phyloP scores from a whole-genome alignment of 1,140 invertebrate genomes.

The Atta texana region DNA sequence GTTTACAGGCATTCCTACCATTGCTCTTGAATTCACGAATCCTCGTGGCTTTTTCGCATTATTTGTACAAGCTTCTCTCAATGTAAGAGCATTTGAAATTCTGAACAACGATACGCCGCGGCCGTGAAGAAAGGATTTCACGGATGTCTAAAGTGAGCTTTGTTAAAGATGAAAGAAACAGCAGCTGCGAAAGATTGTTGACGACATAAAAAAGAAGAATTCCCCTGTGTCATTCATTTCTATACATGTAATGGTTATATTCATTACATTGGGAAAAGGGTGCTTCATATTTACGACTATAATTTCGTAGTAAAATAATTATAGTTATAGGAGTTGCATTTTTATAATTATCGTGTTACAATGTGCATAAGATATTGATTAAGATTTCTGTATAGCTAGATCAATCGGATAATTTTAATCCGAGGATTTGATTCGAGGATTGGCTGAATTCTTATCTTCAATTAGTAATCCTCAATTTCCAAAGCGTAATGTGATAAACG shows the following conservation, averaged over 20 bases:
- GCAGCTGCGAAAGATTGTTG: not conserved
- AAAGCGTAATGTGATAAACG: too few relatives aligned
- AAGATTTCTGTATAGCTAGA: too few relatives aligned
- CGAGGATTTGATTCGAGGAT: too few relatives aligned
- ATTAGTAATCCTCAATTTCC: too few relatives aligned
- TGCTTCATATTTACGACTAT: too few relatives aligned
- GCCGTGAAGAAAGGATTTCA: not conserved
- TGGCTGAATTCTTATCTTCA: too few relatives aligned
- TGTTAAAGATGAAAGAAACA: not conserved
- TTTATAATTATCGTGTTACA: too few relatives aligned
- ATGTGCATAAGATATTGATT: too few relatives aligned
- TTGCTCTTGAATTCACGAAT: slow-evolving; percentile 28
- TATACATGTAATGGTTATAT: not conserved
- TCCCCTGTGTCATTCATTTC: not conserved
- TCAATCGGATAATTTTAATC: too few relatives aligned
- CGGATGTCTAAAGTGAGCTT: not conserved
- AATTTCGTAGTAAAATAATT: too few relatives aligned
- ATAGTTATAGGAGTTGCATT: too few relatives aligned
- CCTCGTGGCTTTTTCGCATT: not conserved
- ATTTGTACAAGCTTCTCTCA: slow-evolving; percentile 28
- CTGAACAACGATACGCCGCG: not conserved
- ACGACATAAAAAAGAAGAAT: not conserved
- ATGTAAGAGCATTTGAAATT: slow-evolving; percentile 26
- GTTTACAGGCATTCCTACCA: slow-evolving; percentile 26
- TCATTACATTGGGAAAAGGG: too few relatives aligned